Evolutionary conservation across 2,113 vertebrate genomes (phyloP).

Genomic region (Riparia riparia): DNA sequence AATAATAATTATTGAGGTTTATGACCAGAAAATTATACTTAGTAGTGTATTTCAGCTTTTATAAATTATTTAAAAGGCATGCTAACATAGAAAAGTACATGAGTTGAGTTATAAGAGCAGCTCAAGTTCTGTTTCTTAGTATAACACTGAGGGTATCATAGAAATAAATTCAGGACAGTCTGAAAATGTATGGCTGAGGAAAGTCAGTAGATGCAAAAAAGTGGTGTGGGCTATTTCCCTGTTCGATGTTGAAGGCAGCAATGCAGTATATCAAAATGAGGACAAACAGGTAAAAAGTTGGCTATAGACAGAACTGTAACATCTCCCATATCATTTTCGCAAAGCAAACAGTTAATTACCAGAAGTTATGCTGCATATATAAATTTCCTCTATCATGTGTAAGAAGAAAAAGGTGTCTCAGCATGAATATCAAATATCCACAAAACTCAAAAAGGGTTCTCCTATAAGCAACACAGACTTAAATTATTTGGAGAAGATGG

Average conservation of each 20-base stretch:
- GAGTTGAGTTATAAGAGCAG: neutral
- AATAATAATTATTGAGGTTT: neutral
- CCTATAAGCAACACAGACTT: neutral
- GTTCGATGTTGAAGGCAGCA: neutral
- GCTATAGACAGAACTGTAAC: neutral
- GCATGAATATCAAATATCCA: neutral
- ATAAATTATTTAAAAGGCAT: neutral
- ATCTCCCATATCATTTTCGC: neutral
- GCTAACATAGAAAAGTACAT: neutral
- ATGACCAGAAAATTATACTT: neutral
- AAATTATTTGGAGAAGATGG: neutral
- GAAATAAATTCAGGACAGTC: neutral
- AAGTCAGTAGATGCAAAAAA: neutral
- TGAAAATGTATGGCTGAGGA: neutral
- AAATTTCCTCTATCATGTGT: neutral
- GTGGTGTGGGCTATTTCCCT: neutral
- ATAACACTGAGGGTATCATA: neutral
- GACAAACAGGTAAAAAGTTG: neutral
- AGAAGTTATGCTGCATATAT: neutral
- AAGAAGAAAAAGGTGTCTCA: neutral
- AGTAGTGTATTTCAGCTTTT: neutral
- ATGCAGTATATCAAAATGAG: neutral
- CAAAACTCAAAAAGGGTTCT: neutral
- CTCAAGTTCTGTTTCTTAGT: neutral
- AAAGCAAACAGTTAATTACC: neutral